phyloP scores from a whole-genome alignment of 2,797 vertebrate genomes.

The Pseudocheirus occidentalis region DNA sequence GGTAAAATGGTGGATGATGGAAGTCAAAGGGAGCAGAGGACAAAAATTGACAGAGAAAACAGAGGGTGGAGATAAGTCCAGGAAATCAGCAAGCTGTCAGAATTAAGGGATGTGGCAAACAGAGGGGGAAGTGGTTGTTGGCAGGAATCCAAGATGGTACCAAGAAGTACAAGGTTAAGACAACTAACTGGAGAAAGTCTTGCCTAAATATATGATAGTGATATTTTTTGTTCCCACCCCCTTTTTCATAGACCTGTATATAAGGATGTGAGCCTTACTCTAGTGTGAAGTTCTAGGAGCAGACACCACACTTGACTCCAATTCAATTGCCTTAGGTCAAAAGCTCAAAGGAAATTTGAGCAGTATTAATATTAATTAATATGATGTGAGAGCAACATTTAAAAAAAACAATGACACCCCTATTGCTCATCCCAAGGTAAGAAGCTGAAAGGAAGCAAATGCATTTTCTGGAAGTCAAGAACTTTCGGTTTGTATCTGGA shows the following conservation, averaged over 20 bases:
- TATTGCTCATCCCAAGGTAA: not conserved
- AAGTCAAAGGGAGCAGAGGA: not conserved
- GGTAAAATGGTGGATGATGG: not conserved
- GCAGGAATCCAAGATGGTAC: not conserved
- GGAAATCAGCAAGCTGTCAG: not conserved
- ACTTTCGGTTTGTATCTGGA: not conserved
- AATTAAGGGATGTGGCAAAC: not conserved
- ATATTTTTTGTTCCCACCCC: not conserved
- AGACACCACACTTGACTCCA: not conserved
- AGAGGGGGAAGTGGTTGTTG: not conserved
- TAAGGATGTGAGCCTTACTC: not conserved
- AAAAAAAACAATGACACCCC: not conserved
- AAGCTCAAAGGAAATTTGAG: not conserved
- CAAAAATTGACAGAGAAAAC: not conserved
- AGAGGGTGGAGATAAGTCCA: not conserved
- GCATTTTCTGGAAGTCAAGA: not conserved
- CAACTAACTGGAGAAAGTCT: not conserved
- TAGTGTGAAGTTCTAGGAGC: not conserved
- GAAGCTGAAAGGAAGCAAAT: not conserved
- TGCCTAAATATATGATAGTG: not conserved
- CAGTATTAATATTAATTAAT: not conserved
- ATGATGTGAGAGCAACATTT: not conserved
- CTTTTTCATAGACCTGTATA: not conserved
- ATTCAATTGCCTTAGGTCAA: not conserved
- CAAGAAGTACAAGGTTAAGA: not conserved